Base-by-base conservation (phyloP, 2,797 vertebrate genomes). In the Adrianichthys oophorus region DNA sequence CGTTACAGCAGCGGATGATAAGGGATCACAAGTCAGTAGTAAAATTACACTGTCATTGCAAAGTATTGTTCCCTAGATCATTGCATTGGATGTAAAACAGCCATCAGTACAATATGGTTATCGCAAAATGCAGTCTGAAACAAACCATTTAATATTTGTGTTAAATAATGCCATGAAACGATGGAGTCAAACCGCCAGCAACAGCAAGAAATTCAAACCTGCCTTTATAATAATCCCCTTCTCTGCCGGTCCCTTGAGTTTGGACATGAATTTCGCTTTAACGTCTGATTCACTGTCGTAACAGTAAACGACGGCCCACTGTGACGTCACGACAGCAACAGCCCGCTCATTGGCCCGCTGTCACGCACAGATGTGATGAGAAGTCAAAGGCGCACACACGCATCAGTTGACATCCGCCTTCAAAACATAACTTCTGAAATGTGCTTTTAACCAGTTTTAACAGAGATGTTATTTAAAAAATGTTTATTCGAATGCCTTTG, bases 301-400 rank as follows among this genome's bases (percentile, higher is more conserved):
- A 45, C 52, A 14, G 0, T 1, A 32, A 16, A 19, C 21, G 16
- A 40, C 55, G 4, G 47, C 55, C 66, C 47, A 46, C 52, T 43
- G 2, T 1, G 12, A 41, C 68, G 70, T 69, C 53, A 60, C 48
- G 0, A 0, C 23, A 21, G 4, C 16, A 10, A 18, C 7, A 4
- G 16, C 16, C 21, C 18, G 2, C 12, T 48, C 5, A n/a, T 45
- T 23, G 51, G 60, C 52, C 2, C 15, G 16, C 26, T 1, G 55
- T 64, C 65, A 76, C 70, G 78, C 70, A 72, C 41, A n/a, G 1
- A 12, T 0, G 24, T 23, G 26, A 18, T 12, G 1, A 23, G 4
- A 26, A 4, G 24, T 26, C 24, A 26, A 26, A 4, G 32, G 32
- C 10, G 32, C 10, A 3, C 32, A 2, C 32, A 37, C 32, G 7